A percentile compares a stretch with the other conserved stretches of the same genome.
phyloP scores from a whole-genome alignment of 1,140 invertebrate species.

The Heliconius hewitsoni region DNA sequence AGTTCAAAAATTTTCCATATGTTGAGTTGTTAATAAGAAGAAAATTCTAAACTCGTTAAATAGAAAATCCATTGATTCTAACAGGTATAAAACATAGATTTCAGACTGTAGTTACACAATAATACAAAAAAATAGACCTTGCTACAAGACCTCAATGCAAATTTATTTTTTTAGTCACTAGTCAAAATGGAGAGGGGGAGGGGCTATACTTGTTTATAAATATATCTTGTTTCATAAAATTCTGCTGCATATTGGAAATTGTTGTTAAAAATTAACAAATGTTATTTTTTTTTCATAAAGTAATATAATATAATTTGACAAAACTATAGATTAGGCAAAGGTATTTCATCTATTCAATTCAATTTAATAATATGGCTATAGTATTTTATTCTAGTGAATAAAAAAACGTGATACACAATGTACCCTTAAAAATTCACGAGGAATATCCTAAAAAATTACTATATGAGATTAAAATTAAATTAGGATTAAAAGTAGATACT shows the following conservation, averaged over 20 bases:
- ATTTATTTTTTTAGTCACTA: constrained; percentile 39
- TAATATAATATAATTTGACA: neutral
- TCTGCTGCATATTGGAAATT: neutral
- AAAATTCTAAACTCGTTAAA: neutral
- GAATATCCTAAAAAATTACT: constrained; percentile 48
- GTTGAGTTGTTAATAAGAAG: neutral
- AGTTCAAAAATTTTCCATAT: neutral
- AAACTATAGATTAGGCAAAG: neutral
- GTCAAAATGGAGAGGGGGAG: neutral
- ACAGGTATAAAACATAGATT: neutral
- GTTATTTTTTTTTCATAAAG: neutral
- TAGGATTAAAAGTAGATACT: constrained; percentile 52
- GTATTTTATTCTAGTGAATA: constrained; percentile 52
- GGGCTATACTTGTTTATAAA: neutral
- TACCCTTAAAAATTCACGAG: constrained; percentile 57
- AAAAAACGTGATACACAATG: constrained; percentile 51
- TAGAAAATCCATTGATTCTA: neutral
- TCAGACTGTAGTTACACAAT: constrained; percentile 18
- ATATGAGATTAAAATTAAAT: constrained; percentile 49
- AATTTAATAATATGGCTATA: constrained; percentile 1
- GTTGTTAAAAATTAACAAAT: neutral
- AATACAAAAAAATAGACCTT: constrained; percentile 23
- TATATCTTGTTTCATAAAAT: neutral
- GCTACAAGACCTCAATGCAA: constrained; percentile 33
- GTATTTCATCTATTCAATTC: neutral